Base-by-base conservation (phyloP, 2,888 invertebrate genomes). In the Lobophora halterata region DNA sequence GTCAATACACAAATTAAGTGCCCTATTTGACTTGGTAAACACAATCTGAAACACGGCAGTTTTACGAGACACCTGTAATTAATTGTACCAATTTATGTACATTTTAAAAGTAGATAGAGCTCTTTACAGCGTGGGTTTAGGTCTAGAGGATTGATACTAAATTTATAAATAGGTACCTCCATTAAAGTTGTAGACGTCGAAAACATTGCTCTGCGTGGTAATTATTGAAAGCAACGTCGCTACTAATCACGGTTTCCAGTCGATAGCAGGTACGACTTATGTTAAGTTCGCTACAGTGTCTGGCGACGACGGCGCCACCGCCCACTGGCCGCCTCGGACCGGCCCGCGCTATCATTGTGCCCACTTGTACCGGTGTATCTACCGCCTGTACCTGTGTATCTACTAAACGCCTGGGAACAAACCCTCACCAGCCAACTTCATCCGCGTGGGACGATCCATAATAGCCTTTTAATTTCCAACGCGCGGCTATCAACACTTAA, bases 381-480 rank as follows among this genome's bases (percentile, higher is more conserved):
- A 52, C 55, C 49, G 47, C 54, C 55, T 49, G 55, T 53, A 49
- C 47, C 27, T 20, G 36, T 39, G 49, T 61, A 62, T 48, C 48
- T 62, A 53, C 55, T 52, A 52, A 62, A 54, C 61, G 72, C 68
- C 65, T 72, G 70, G 64, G 67, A 74, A 68, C 63, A 57, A 62
- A 68, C 70, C 59, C 47, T 58, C 64, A 69, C 66, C 72, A 13
- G 10, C 14, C 31, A 31, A 19, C 19, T 4, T 11, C n/a, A 45
- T 25, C 13, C 53, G 77, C 78, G 85, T 85, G 77, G 83, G 85
- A 67, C 52, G 79, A 57, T 56, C 64, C 67, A 69, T 74, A 74
- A 77, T 74, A 80, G 77, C 67, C 78, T 83, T 83, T 85, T 85
- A 85, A 85, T 85, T 85, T 80, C 69, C 70, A 53, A 74, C 76